These are phyloP conservation scores for Epirrhoe alternata DNA, from an alignment of 2,888 invertebrate genomes.

Conservation along the genomic window DNA sequence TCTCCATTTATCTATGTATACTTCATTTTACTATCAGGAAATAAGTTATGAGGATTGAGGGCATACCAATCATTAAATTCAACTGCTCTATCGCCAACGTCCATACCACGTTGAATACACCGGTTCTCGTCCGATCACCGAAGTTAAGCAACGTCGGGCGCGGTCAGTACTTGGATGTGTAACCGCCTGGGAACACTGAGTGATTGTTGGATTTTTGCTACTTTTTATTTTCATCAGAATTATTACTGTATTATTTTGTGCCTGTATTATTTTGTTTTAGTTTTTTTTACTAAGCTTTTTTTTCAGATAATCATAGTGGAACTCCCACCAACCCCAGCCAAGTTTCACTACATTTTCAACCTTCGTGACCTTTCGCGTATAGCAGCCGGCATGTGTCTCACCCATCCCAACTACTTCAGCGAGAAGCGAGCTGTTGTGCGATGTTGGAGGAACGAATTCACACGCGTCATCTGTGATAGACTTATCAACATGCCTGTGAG, in stretches of 20 bases:
- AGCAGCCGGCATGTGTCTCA: constrained; percentile 92
- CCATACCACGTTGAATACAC: constrained; percentile 44
- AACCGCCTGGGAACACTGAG: constrained; percentile 71
- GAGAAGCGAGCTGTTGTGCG: constrained; percentile 89
- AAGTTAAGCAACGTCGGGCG: constrained; percentile 71
- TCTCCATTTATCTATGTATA: neutral
- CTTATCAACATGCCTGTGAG: constrained; percentile 87
- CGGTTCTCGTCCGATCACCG: constrained; percentile 36
- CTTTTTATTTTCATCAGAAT: neutral
- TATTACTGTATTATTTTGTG: too few relatives aligned
- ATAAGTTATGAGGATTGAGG: too few relatives aligned
- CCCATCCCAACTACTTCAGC: constrained; percentile 89
- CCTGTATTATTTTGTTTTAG: constrained; percentile 16
- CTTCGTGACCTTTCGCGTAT: constrained; percentile 95
- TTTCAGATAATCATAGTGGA: constrained; percentile 88
- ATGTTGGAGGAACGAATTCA: constrained; percentile 96
- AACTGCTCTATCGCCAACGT: constrained; percentile 28
- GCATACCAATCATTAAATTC: neutral
- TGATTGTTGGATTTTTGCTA: constrained; percentile 62
- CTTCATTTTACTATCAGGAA: neutral
- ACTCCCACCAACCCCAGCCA: constrained; percentile 95
- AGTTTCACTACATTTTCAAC: constrained; percentile 98
- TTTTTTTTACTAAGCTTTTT: constrained; percentile 11
- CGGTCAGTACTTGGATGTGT: constrained; percentile 69
- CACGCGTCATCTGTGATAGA: constrained; percentile 94